Base-by-base conservation (phyloP, 2,797 vertebrate genomes). In the Poeciliopsis infans region DNA sequence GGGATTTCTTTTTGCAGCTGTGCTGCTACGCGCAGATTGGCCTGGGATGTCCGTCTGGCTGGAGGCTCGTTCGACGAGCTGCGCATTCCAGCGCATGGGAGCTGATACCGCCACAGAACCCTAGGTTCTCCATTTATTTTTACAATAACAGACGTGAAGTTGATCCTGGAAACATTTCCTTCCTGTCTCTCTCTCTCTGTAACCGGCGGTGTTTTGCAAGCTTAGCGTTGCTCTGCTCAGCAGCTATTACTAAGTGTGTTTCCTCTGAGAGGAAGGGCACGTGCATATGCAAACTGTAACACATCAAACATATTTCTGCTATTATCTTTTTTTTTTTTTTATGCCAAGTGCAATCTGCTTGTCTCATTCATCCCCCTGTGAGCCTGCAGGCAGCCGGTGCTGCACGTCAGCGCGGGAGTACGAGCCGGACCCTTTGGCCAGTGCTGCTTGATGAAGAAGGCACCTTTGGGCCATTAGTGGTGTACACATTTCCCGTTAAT, bases 401-500 rank as follows among this genome's bases (percentile, higher is more conserved):
- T 85, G 79, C 51, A 83, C 86, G 79, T 79, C 88, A 72, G 86
- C 57, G 83, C 79, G 39, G 81, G 85, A 53, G 83, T 90, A 85
- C 80, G 87, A 83, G 84, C 85, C 91, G 88, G 90, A 89, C 87
- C 89, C 90, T 83, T 89, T 94, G 94, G 92, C 94, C 94, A 93
- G 90, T 92, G 91, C 91, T 55, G 82, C 70, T 91, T 94, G 93
- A 94, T 93, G 92, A 92, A 94, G 92, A 93, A 92, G 93, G 93
- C 93, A 95, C 95, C 95, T 94, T 93, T 93, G 94, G 95, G 95
- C 94, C 91, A 94, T 95, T 95, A 95, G 91, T 90, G 92, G 94
- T 91, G 93, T 94, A 97, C 96, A 97, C 96, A 96, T 97, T 96
- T 96, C 96, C 96, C 94, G 96, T 97, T 99, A 99, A 99, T 98